Base-by-base conservation (phyloP, 2,797 vertebrate genomes). In the Esox masquinongy region DNA sequence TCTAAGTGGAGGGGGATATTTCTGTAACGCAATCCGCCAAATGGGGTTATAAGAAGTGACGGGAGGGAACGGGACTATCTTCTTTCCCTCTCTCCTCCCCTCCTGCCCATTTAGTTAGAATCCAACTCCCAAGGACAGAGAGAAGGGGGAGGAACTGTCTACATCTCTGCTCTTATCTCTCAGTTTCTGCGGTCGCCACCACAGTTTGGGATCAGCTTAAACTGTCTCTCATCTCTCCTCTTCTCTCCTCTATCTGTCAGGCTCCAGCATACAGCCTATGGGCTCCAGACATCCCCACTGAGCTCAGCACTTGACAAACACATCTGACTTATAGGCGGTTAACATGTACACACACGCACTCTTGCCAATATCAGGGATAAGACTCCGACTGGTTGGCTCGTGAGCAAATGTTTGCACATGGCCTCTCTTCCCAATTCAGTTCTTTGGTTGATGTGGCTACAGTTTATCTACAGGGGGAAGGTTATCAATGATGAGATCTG, bases 31-130 rank as follows among this genome's bases (percentile, higher is more conserved):
- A 49, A 70, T 49, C 24, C 56, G 24, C 69, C 47, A 19, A 53
- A 31, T 29, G 22, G 47, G 24, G 56, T 51, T 15, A 49, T 19
- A 26, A 50, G 49, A 49, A 51, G 69, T 31, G 49, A 51, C 47
- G 16, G 14, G 43, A 29, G n/a, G 50, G 39, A 70, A 67, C 8
- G 19, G 26, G 43, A 77, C 43, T 68, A 66, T 84, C 80, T 74
- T 24, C 31, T 53, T 43, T 75, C 73, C 34, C 49, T 0, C 2
- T 39, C 63, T 74, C 16, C 63, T 49, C 51, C 70, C 29, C 31
- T n/a, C 70, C 64, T 9, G 17, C 51, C 9, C 24, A 16, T 47
- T 53, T 14, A 39, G 34, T 56, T 12, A n/a, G 49, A 72, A 31
- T 63, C 76, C 34, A 63, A 64, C 29, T 49, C 19, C 29, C 31